Evolutionary conservation across 1,140 invertebrate species (phyloP), one percentile per base, ranked within the genome.

Genomic region (Manduca sexta): DNA sequence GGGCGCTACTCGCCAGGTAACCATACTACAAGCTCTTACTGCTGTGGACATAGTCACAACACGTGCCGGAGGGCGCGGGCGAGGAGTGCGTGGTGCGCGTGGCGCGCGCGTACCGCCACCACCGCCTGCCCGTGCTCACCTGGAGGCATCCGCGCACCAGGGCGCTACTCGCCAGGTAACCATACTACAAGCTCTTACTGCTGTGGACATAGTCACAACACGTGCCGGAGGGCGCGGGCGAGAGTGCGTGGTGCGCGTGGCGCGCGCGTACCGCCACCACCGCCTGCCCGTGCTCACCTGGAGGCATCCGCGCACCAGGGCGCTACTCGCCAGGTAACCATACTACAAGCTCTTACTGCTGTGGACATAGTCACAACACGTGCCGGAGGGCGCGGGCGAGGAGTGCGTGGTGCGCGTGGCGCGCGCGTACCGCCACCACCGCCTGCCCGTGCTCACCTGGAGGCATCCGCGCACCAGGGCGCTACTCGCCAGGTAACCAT

Each of bases 381-480:
- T 98, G 45, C 98, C 98, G 16, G 89, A 91, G 45, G 87, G 88
- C 31, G 91, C 98, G 16, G 91, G 92, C 15, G 97, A 99, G 87
- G 97, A 98, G 58, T 96, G 93, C 61, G 90, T 99, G 31, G 89
- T 93, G 21, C 92, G 93, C 57, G 91, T 98, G 66, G 92, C 93
- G 55, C 90, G 96, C 26, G 92, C 93, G 60, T 96, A 96, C 75
- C 90, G 94, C 16, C 92, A 94, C 64, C 91, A 90, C 54, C 90
- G 98, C 41, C 92, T 99, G 68, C 97, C 98, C 0, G 90, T 94
- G 4, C 91, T 97, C 30, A 98, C 96, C 0, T 99, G 98, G 98
- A 87, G 94, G 34, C 97, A 99, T 86, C 91, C 93, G 0, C 83
- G 91, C 31, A 98, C 95, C 2, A 93, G 94, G 63, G 95, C 97